Base-by-base conservation (phyloP, 1,140 invertebrate species). In the Goniozus legneri region DNA sequence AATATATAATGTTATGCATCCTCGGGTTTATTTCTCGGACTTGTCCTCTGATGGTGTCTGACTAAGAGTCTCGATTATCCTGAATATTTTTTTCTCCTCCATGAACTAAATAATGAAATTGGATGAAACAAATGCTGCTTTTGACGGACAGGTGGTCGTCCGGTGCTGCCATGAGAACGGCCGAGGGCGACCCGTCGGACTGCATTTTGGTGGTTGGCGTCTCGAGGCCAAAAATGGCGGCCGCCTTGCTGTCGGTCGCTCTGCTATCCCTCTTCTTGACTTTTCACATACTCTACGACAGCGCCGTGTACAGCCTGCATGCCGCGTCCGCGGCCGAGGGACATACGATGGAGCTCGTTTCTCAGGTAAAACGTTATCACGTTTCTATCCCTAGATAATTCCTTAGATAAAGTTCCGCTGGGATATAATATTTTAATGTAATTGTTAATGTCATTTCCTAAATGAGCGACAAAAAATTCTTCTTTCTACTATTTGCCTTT, bases 261-360 rank as follows among this genome's bases (percentile, higher is more conserved):
- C 77, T 88, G 47, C 77, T 89, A 40, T 88, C 86, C 10, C 78
- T 89, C 31, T 88, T 88, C 71, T 81, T 89, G 60, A 88, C 87
- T 40, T 88, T 89, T 71, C 86, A 89, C 68, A 82, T 89, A 44
- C 81, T 89, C 31, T 89, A 89, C 76, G 87, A 89, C 71, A 87
- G 85, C 65, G 86, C 87, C n/a, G 78, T 88, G 10, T 88, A 87
- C 68, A 88, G 84, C 62, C 78, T 89, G 44, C 85, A 87, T 67
- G 80, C 83, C n/a, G 74, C 69, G 4, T 64, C 66, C 7, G 64
- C 60, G 19, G 60, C 66, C 24, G 71, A 65, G 31, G 54, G 59
- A 20, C 49, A 46, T 34, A 56, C 62, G 37, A 64, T 56, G 31
- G 54, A 59, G 24, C 38, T 58, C 10, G 56, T 64, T 2, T 65